Evolutionary conservation across 2,888 invertebrate species (phyloP).

Genomic region (Panopea generosa): DNA sequence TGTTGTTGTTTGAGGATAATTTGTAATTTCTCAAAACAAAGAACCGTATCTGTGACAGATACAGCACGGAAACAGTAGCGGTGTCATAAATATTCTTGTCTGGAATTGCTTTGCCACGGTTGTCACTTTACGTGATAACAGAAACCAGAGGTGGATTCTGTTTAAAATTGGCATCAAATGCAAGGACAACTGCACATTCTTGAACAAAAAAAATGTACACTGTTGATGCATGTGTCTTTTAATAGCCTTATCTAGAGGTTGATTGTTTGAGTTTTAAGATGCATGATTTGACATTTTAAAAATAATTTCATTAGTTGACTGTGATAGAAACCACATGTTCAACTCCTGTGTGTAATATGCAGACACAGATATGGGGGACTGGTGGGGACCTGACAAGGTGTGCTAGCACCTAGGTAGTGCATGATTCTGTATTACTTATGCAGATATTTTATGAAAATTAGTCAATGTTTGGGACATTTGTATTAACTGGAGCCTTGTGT

Average conservation of each 20-base stretch:
- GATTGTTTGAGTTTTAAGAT: background rate
- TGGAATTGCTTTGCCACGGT: background rate
- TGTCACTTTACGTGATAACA: constrained; percentile 11
- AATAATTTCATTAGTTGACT: constrained; percentile 19
- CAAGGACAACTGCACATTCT: too few species aligned
- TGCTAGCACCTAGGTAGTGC: constrained; percentile 1
- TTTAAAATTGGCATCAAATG: too few species aligned
- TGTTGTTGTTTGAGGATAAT: background rate
- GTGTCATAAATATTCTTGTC: constrained; percentile 16
- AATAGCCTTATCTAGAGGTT: too few species aligned
- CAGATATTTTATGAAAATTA: constrained; percentile 32
- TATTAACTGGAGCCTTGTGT: background rate
- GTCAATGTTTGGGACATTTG: constrained; percentile 13
- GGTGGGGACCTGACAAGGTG: constrained; percentile 25
- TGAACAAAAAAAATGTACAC: too few species aligned
- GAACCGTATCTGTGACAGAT: background rate
- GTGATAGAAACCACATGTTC: constrained; percentile 54
- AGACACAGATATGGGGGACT: constrained; percentile 15
- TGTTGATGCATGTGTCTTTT: too few species aligned
- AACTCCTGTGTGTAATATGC: constrained; percentile 1
- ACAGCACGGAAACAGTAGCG: constrained; percentile 6
- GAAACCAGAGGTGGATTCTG: background rate
- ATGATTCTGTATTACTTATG: constrained; percentile 20
- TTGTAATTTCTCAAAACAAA: constrained; percentile 2
- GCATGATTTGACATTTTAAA: constrained; percentile 24